phyloP scores from a whole-genome alignment of 2,797 vertebrate genomes.

The Sebastes kiyomatsui region DNA sequence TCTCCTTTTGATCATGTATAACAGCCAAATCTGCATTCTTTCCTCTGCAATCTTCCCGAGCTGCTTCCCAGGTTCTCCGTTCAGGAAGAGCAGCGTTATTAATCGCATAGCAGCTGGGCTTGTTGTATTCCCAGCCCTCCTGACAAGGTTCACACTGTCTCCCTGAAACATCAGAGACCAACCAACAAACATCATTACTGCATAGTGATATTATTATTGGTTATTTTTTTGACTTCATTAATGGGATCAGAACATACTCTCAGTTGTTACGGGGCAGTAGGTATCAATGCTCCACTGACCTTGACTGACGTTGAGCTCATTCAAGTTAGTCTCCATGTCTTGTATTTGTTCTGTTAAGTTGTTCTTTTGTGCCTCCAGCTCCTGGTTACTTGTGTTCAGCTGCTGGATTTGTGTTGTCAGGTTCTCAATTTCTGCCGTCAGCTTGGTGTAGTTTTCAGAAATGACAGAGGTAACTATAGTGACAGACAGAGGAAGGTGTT shows the following conservation, averaged over 20 bases:
- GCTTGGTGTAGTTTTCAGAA: not conserved
- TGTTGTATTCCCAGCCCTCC: fast-evolving
- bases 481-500: not conserved
- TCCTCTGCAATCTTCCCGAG: slow-evolving; percentile 26
- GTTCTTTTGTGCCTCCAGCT: not conserved
- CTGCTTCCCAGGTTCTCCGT: slow-evolving; percentile 39
- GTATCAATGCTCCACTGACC: slow-evolving; percentile 17
- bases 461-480: not conserved
- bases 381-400: not conserved
- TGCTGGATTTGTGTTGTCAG: not conserved
- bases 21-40: not conserved
- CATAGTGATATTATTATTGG: not conserved
- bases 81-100: fast-evolving
- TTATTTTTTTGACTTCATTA: not conserved
- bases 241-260: not conserved
- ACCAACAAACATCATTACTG: not conserved
- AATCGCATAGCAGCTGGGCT: slow-evolving; percentile 48
- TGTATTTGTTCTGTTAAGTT: slow-evolving; percentile 10
- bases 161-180: slow-evolving; percentile 23
- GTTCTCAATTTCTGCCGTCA: not conserved
- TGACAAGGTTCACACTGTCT: slow-evolving; percentile 51
- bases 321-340: not conserved
- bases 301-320: fast-evolving
- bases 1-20: slow-evolving; percentile 15
- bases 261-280: slow-evolving; percentile 53